Evolutionary conservation across 2,113 vertebrate species (phyloP), one percentile per base, ranked within the genome.

Genomic region (Rallus limicola): DNA sequence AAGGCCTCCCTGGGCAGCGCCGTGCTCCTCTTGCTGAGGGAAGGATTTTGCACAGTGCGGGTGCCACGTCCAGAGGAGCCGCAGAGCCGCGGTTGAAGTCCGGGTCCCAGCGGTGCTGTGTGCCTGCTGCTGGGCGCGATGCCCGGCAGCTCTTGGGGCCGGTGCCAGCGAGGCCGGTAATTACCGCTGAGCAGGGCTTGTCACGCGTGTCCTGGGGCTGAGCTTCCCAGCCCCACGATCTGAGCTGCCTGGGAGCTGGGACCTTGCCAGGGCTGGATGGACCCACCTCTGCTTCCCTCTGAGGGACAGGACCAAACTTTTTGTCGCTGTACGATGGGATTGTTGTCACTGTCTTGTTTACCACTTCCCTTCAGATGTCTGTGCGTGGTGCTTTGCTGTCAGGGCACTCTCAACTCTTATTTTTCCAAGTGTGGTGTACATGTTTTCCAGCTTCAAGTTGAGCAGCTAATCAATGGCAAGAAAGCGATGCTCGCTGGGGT

Each of bases 1-100:
- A 71, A 42, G 34, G 18, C 38, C 31, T 60, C 53, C 18, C 52
- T 2, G n/a, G 76, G 46, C 21, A 48, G 40, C 1, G 2, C 44
- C 2, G 6, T 6, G 44, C 38, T 46, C 64, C 1, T 1, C 24
- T n/a, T 11, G 33, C 71, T 9, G 36, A 2, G 0, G 1, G 20
- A 11, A n/a, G 33, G 65, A 50, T 86, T 86, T 71, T 1, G 1
- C 24, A 8, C 1, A 5, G 70, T 13, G 52, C 59, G 42, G 0
- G 8, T 63, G 83, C 67, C 48, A 3, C 4, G 40, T n/a, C 36
- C 9, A 2, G 28, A 56, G 86, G 59, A 79, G 79, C 85, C 55
- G 72, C 8, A 50, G 78, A n/a, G 67, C 40, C 5, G 15, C 16
- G 2, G 36, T 5, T 31, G 3, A 26, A 1, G n/a, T 34, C 15